Base-by-base conservation (phyloP, 2,797 vertebrate species). In the Carduelis carduelis region DNA sequence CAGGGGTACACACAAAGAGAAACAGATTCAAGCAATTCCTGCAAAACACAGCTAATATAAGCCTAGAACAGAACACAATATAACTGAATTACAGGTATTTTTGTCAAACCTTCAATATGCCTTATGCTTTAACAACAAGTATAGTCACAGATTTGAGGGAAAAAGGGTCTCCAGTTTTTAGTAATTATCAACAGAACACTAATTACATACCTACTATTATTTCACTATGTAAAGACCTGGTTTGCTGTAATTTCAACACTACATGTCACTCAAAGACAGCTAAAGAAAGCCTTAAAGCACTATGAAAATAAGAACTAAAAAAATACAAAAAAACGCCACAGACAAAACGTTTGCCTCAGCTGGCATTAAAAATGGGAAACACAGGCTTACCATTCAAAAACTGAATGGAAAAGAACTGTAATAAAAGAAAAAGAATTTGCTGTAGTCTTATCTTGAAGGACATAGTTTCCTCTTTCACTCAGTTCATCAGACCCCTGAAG, bases 161-260 rank as follows among this genome's bases (percentile, higher is more conserved):
- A 46, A 77, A n/a, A 19, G 10, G 16, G 52, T 66, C 91, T 92
- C 53, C 78, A 71, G 23, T 43, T 81, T 83, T 56, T 34, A 76
- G 19, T 64, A 81, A 69, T 75, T 88, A 87, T 32, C 50, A 83
- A 50, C 4, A 82, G 56, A 71, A 72, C 14, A 55, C 46, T 64
- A 86, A 68, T 86, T 84, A 69, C 26, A 55, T 71, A 30, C 77
- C 69, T 57, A 14, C 24, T 75, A 43, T 30, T 85, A 32, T 61
- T 87, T 80, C 66, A 65, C 53, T 47, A 8, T 44, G 27, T 37
- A 55, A 78, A 88, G 69, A 44, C 44, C 55, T 59, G 72, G 43
- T 49, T 55, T 71, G 43, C 55, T 71, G 52, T 26, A 52, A 89
- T 92, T 93, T 93, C 76, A 83, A 87, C 10, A 50, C 53, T 52